These are phyloP conservation scores for Drosophila hydei DNA, from an alignment of 1,140 invertebrate species.

Conservation along the genomic window DNA sequence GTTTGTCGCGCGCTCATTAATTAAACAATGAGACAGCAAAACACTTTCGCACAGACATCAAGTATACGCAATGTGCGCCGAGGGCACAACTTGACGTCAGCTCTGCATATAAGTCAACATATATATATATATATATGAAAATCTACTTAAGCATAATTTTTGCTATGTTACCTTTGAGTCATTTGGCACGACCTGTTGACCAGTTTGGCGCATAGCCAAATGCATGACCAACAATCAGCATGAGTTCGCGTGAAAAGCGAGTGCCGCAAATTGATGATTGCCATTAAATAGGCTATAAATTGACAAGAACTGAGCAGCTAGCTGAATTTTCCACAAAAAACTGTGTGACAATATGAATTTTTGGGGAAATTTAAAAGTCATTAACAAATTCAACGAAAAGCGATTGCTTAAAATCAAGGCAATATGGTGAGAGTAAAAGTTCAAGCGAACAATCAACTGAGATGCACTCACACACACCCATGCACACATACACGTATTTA, in stretches of 20 bases:
- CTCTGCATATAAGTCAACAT: not conserved
- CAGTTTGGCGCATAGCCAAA: constrained; percentile 51
- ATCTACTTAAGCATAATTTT: not conserved
- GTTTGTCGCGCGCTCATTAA: constrained; percentile 55
- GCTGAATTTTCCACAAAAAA: constrained; percentile 22
- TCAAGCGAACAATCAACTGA: constrained; percentile 3
- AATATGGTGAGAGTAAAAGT: constrained; percentile 14
- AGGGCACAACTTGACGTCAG: constrained; percentile 34
- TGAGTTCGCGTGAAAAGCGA: constrained; percentile 55
- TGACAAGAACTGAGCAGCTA: constrained; percentile 7
- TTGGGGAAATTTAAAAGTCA: constrained; percentile 1
- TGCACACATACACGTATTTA: not conserved
- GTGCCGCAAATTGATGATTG: constrained; percentile 3
- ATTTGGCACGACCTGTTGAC: constrained; percentile 44
- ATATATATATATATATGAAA: constrained; percentile 1
- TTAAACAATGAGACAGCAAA: constrained; percentile 48
- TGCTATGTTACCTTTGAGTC: constrained; percentile 23
- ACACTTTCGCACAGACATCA: constrained; percentile 21
- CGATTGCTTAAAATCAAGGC: constrained; percentile 11
- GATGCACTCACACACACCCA: not conserved
- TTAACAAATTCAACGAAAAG: constrained; percentile 28
- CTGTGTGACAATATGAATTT: constrained; percentile 37
- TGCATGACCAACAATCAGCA: constrained; percentile 22
- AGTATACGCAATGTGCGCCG: constrained; percentile 38
- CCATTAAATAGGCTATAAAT: constrained; percentile 16